Evolutionary conservation across 2,888 invertebrate species (phyloP).

Genomic region (Dysmachus trigonus): DNA sequence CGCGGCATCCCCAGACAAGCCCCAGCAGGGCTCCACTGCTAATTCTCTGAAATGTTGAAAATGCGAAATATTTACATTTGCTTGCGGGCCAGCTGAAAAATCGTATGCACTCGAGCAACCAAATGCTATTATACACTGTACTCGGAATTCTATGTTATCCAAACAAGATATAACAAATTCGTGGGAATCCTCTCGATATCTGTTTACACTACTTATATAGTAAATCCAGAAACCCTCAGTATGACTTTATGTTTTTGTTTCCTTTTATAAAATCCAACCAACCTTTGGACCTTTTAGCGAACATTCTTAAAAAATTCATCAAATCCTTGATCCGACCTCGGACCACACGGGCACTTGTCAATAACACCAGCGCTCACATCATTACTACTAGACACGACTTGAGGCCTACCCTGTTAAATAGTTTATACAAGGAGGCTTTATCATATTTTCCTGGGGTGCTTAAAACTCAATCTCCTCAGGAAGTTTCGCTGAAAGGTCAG

Average conservation of each 20-base stretch:
- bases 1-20: neutral
- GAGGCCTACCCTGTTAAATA: neutral
- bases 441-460: conserved; percentile 24
- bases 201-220: neutral
- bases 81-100: neutral
- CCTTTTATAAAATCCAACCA: neutral
- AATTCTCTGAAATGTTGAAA: neutral
- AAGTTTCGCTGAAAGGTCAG: conserved; percentile 30
- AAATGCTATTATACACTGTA: neutral
- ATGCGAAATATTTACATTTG: neutral
- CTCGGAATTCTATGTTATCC: neutral
- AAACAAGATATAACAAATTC: neutral
- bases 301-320: neutral
- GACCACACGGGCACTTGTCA: neutral
- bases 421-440: neutral
- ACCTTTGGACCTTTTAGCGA: neutral
- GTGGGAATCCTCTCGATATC: neutral
- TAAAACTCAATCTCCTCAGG: conserved; percentile 31
- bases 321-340: neutral
- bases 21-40: neutral
- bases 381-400: neutral
- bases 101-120: neutral
- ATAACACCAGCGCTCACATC: neutral
- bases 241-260: neutral
- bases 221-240: neutral